A percentile compares a stretch with the other conserved stretches of the same genome.
Conservation (phyloP, 2,797 vertebrate species). For the Oophaga sylvatica region DNA sequence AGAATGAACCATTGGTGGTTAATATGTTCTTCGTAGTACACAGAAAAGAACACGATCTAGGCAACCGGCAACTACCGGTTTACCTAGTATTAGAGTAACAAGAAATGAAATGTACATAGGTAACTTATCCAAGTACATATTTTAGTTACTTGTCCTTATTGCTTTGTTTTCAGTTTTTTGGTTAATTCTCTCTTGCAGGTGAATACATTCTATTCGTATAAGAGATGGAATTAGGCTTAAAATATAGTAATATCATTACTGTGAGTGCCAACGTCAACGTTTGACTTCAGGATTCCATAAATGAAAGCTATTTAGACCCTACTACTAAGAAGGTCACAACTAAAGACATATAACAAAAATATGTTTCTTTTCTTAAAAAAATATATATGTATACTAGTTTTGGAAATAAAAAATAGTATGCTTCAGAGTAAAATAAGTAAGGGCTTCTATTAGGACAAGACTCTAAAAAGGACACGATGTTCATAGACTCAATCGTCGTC, state of each 20-base stretch:
- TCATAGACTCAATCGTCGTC: neutral
- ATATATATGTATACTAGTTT: conserved; percentile 53
- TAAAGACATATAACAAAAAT: conserved; percentile 53
- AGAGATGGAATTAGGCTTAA: conserved; percentile 39
- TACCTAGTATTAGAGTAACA: conserved; percentile 29
- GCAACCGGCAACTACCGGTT: neutral
- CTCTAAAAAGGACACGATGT: neutral
- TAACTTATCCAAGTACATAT: conserved; percentile 17
- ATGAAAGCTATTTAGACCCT: conserved; percentile 48
- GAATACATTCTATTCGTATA: conserved; percentile 47
- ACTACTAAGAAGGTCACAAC: conserved; percentile 41
- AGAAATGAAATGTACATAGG: conserved; percentile 13
- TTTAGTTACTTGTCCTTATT: conserved; percentile 46
- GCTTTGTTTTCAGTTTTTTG: conserved; percentile 49
- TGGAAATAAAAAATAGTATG: conserved; percentile 56
- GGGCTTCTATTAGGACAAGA: conserved; percentile 31
- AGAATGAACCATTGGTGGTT: conserved; percentile 32
- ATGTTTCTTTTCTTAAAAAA: conserved; percentile 54
- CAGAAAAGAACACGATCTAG: conserved; percentile 23
- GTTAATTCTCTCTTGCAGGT: conserved; percentile 38
- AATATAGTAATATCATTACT: conserved; percentile 19
- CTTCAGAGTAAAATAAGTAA: conserved; percentile 50
- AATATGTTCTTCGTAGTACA: neutral
- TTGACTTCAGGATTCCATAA: conserved; percentile 42
- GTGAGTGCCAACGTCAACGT: conserved; percentile 20